Evolutionary conservation across 2,113 vertebrate genomes (phyloP), one percentile per base, ranked within the genome.

Genomic region (Corynorhinus townsendii): DNA sequence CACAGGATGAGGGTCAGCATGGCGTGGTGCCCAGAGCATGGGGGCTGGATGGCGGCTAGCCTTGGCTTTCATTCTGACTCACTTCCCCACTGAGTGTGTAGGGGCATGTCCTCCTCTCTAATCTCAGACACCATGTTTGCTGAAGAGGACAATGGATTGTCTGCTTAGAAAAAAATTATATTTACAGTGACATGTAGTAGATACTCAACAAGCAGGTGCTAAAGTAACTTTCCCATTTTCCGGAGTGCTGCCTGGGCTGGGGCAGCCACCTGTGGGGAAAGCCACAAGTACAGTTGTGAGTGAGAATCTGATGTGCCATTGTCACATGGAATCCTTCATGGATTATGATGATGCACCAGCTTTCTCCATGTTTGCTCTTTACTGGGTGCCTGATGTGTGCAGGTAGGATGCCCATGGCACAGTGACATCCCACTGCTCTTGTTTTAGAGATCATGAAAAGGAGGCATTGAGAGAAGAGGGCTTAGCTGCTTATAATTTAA

Each of bases 11-110:
- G 40, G n/a, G 17, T 1, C 30, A 20, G 22, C 2, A 3, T 0
- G 11, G 12, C 33, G 3, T 30, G 33, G 15, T 1, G 3, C 22
- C 11, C 35, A 2, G 1, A 24, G n/a, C 8, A 0, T 0, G 4
- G 17, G 4, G 4, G 9, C 14, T 11, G 45, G 52, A 8, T 15
- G n/a, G 47, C 5, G 0, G 4, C 4, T 5, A 12, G 5, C 35
- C 24, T 16, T 12, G 6, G 16, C 24, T 10, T 54, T 43, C 15
- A 12, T 16, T 22, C 28, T 19, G 19, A 62, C 35, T 22, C 75
- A 64, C 3, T 43, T 30, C 5, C 7, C 62, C 24, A 9, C 12
- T 8, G 12, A 4, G 7, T 2, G 16, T 24, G n/a, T 1, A 3
- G 10, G 0, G 5, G 30, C 20, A 20, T 7, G 28, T 6, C 47